Conservation (phyloP, 2,113 vertebrate genomes). For the Alethe diademata region DNA sequence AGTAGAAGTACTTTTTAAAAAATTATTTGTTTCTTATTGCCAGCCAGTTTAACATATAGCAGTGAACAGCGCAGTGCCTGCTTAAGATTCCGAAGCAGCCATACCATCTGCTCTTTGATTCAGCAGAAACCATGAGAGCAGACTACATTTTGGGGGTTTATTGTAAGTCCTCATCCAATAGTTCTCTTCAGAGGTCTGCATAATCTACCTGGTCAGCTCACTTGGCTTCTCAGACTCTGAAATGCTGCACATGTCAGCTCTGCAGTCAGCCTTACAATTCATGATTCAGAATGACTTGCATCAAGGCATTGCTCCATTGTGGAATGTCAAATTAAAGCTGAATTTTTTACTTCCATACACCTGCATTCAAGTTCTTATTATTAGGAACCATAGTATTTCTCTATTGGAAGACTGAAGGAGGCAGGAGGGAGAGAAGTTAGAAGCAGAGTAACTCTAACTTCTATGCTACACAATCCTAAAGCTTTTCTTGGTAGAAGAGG, state of each 20-base stretch:
- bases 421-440: background rate
- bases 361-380: background rate
- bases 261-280: background rate
- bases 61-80: background rate
- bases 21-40: background rate
- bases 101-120: background rate
- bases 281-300: background rate
- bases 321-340: background rate
- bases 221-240: background rate
- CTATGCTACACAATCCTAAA: background rate
- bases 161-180: background rate
- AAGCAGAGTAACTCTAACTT: background rate
- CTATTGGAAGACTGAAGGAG: background rate
- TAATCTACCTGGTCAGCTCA: background rate
- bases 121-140: background rate
- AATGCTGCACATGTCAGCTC: background rate
- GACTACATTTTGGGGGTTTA: background rate
- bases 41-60: background rate
- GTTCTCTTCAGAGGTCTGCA: background rate
- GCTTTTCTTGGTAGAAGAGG: background rate
- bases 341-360: background rate
- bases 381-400: background rate
- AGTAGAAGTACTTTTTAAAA: background rate
- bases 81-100: background rate
- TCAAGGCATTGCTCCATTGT: background rate